A percentile compares a stretch with the other conserved stretches of the same genome.
Evolutionary conservation across 2,797 vertebrate species (phyloP).

Genomic region (Bucorvus abyssinicus): DNA sequence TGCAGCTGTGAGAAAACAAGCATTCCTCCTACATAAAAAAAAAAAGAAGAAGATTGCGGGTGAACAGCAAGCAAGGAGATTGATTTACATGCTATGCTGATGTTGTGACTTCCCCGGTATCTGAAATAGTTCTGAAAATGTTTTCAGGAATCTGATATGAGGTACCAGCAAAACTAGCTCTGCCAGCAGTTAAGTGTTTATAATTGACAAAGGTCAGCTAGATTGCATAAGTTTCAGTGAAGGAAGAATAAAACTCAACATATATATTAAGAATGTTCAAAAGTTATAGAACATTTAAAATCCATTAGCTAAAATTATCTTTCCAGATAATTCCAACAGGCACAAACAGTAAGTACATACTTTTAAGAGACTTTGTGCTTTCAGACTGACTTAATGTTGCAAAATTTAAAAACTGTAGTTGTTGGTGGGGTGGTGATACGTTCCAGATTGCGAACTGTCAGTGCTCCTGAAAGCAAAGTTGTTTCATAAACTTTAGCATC

Average conservation of each 20-base stretch:
- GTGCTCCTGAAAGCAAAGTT: neutral
- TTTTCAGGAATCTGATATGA: conserved; percentile 12
- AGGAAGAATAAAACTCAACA: neutral
- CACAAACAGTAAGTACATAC: neutral
- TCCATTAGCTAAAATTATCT: conserved; percentile 34
- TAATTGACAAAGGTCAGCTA: neutral
- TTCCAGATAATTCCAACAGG: conserved; percentile 3
- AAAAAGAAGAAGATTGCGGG: neutral
- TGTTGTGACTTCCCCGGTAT: neutral
- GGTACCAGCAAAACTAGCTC: neutral
- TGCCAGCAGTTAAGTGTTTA: neutral
- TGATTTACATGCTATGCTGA: neutral
- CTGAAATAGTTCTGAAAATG: conserved; percentile 6
- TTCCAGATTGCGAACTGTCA: neutral
- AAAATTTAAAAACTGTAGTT: neutral
- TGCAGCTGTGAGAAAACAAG: neutral
- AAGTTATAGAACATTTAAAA: conserved; percentile 20
- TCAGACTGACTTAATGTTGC: neutral
- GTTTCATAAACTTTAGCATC: neutral
- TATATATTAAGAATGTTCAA: neutral
- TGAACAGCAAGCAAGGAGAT: neutral
- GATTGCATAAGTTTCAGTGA: neutral
- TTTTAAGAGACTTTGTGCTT: neutral
- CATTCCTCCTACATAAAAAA: neutral
- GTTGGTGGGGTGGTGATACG: neutral